Evolutionary conservation across 2,113 vertebrate species (phyloP).

Genomic region (Paracanthobrama guichenoti): DNA sequence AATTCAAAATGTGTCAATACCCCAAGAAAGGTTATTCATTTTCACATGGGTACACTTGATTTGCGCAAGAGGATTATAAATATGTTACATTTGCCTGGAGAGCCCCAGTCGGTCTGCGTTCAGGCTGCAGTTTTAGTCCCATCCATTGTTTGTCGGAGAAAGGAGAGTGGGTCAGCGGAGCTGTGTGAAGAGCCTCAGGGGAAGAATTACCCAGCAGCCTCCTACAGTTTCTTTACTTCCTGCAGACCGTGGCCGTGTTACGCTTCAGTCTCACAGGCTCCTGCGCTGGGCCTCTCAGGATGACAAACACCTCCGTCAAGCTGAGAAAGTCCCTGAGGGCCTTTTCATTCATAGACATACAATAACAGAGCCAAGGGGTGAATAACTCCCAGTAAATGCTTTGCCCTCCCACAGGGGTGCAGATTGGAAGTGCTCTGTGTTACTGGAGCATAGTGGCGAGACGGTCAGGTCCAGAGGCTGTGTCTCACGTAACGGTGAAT

Average conservation of each 20-base stretch:
- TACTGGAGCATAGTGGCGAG: conserved; percentile 27
- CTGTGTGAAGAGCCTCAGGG: conserved; percentile 51
- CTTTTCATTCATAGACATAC: conserved; percentile 54
- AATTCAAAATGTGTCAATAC: conserved; percentile 10
- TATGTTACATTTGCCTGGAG: conserved; percentile 22
- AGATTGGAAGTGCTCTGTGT: conserved; percentile 45
- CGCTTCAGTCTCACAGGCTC: conserved; percentile 48
- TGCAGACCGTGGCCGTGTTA: conserved; percentile 48
- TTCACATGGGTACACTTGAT: conserved; percentile 26
- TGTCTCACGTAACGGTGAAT: conserved; percentile 21
- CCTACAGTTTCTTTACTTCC: conserved; percentile 54
- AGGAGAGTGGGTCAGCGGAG: conserved; percentile 45
- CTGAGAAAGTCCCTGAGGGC: conserved; percentile 44
- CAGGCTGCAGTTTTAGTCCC: conserved; percentile 18
- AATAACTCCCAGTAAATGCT: conserved; percentile 42
- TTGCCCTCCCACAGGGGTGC: conserved; percentile 43
- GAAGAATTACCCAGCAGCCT: conserved; percentile 54
- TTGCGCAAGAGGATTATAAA: conserved; percentile 30
- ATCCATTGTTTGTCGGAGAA: conserved; percentile 41
- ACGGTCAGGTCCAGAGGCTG: conserved; percentile 31
- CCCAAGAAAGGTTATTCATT: conserved; percentile 15
- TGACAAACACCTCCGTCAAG: conserved; percentile 52
- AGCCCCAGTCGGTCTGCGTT: not conserved
- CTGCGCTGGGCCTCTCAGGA: conserved; percentile 46
- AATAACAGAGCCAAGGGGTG: conserved; percentile 49